Conservation (phyloP, 2,888 invertebrate genomes). For the Heliconius ethilla region DNA sequence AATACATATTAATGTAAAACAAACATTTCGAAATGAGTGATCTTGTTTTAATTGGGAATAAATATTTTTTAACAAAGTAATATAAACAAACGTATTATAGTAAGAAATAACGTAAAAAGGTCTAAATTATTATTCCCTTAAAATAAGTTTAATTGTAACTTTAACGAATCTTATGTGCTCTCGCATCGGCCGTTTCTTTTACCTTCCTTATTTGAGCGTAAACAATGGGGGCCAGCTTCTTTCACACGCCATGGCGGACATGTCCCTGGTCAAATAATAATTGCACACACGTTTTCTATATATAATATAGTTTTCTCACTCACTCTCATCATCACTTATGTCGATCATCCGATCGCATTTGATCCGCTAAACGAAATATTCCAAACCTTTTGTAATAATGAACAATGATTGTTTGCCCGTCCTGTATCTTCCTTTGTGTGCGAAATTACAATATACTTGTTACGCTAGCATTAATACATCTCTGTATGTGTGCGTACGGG, state of each 20-base stretch:
- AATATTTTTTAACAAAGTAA: too few relatives aligned
- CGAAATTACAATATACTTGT: constrained; percentile 82
- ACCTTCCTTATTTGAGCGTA: constrained; percentile 80
- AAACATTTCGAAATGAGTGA: background rate
- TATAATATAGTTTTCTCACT: constrained; percentile 57
- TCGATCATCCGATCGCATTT: constrained; percentile 75
- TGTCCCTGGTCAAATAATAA: constrained; percentile 82
- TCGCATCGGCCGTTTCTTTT: constrained; percentile 69
- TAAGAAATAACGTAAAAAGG: background rate
- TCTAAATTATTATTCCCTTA: background rate
- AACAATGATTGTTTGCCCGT: constrained; percentile 82
- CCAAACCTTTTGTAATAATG: constrained; percentile 81
- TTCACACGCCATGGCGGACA: constrained; percentile 80
- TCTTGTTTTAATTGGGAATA: too few relatives aligned
- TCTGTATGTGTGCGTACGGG: constrained; percentile 74
- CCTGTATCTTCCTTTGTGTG: constrained; percentile 79
- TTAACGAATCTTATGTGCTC: constrained; percentile 66
- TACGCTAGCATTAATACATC: constrained; percentile 74
- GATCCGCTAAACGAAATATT: constrained; percentile 81
- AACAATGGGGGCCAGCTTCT: constrained; percentile 78
- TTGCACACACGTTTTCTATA: constrained; percentile 71
- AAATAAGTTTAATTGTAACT: constrained; percentile 61
- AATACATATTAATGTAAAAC: background rate
- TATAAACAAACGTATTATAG: background rate
- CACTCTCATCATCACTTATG: constrained; percentile 67